Conservation (phyloP, 2,888 invertebrate species). For the Aromia moschata region DNA sequence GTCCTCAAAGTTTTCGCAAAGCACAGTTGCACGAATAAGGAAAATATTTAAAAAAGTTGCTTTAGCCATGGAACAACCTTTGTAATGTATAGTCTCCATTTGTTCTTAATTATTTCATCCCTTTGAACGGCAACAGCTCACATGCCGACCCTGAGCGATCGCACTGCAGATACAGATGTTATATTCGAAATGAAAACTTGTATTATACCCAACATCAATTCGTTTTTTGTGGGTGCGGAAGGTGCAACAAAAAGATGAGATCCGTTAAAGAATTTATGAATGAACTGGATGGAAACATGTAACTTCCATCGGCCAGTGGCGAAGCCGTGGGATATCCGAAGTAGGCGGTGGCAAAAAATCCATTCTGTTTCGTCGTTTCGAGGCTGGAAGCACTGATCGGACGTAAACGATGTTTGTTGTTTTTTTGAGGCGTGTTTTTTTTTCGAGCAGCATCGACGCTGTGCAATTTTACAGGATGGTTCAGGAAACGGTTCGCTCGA, state of each 20-base stretch:
- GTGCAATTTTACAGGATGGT: not conserved
- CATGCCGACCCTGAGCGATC: no score
- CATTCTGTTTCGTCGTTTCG: not conserved
- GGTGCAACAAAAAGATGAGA: constrained; percentile 38
- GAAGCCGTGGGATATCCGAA: constrained; percentile 5
- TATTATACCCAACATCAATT: constrained; percentile 37
- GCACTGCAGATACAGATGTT: constrained; percentile 27
- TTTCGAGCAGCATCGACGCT: not conserved
- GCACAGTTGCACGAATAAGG: no score
- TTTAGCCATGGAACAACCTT: no score
- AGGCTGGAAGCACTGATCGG: not conserved
- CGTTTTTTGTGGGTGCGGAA: constrained; percentile 35
- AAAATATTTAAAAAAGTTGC: no score
- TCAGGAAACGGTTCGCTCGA: no score
- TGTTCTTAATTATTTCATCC: no score
- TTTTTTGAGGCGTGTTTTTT: not conserved
- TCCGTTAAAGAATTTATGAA: constrained; percentile 44
- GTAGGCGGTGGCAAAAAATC: constrained; percentile 5
- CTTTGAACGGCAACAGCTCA: no score
- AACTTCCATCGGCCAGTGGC: constrained; percentile 4
- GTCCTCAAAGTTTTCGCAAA: no score
- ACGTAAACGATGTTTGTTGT: not conserved
- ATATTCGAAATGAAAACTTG: constrained; percentile 26
- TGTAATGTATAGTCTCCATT: no score
- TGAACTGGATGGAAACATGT: constrained; percentile 32